A percentile compares a stretch with the other conserved stretches of the same genome.
Evolutionary conservation across 2,797 vertebrate genomes (phyloP).

Genomic region (Scomberomorus guttatus): DNA sequence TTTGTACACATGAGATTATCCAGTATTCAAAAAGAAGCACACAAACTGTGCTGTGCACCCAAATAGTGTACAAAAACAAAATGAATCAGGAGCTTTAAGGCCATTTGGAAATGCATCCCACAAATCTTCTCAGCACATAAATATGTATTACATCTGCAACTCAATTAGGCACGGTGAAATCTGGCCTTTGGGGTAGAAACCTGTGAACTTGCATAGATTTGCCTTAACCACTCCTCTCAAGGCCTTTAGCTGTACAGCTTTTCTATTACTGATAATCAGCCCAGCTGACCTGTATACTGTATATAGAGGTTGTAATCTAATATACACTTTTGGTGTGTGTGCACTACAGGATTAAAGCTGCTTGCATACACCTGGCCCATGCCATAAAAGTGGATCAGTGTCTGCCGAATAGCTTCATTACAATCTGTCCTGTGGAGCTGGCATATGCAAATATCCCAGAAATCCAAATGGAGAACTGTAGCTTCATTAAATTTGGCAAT

Average conservation of each 20-base stretch:
- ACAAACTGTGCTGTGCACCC: slow-evolving; percentile 51
- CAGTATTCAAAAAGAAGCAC: slow-evolving; percentile 71
- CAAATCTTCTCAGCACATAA: slow-evolving; percentile 68
- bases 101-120: slow-evolving; percentile 66
- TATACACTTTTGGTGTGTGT: slow-evolving; percentile 48
- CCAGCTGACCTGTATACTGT: slow-evolving; percentile 41
- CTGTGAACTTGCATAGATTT: slow-evolving; percentile 63
- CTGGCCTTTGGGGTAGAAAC: slow-evolving; percentile 70
- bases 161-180: slow-evolving; percentile 72
- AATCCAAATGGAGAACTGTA: slow-evolving; percentile 81
- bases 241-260: slow-evolving; percentile 43
- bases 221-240: slow-evolving; percentile 43
- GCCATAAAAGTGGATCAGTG: slow-evolving; percentile 60
- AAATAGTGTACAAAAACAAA: slow-evolving; percentile 57
- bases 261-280: slow-evolving; percentile 57
- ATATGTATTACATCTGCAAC: slow-evolving; percentile 78
- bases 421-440: slow-evolving; percentile 57
- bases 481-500: slow-evolving; percentile 88
- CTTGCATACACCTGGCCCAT: slow-evolving; percentile 54
- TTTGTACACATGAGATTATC: slow-evolving; percentile 74
- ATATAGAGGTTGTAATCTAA: slow-evolving; percentile 52
- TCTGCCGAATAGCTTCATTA: slow-evolving; percentile 69
- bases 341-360: slow-evolving; percentile 41
- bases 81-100: slow-evolving; percentile 59
- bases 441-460: slow-evolving; percentile 75